Evolutionary conservation across 1,140 invertebrate genomes (phyloP).

Genomic region (Frieseomelitta varia): DNA sequence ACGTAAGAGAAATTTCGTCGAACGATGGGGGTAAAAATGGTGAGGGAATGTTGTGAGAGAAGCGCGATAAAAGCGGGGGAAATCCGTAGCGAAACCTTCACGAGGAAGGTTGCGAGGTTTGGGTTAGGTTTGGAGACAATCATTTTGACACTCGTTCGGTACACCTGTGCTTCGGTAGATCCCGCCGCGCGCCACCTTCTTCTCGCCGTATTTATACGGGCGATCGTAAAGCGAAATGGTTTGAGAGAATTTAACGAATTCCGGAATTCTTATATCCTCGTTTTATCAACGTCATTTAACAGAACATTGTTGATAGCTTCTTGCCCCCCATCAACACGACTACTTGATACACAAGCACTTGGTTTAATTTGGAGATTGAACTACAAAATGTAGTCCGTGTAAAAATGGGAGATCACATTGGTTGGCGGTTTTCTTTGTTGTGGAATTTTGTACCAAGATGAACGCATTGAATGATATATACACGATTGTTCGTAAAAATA

Average conservation of each 20-base stretch:
- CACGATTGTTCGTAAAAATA: too few species aligned
- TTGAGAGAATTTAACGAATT: slow-evolving; percentile 34
- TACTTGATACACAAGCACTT: neutral
- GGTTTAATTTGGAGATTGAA: neutral
- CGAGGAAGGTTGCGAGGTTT: neutral
- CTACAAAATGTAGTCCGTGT: neutral
- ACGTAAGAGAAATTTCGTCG: neutral
- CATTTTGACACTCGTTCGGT: slow-evolving; percentile 8
- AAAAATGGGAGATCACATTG: neutral
- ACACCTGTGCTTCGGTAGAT: slow-evolving; percentile 16
- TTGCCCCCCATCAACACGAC: too few species aligned
- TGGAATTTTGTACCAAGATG: neutral
- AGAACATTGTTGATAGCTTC: neutral
- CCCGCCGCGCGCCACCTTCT: neutral
- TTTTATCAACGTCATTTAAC: slow-evolving; percentile 16
- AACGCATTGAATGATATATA: neutral
- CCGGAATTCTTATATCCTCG: slow-evolving; percentile 15
- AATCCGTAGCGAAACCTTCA: neutral
- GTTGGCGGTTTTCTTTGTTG: neutral
- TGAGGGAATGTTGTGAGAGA: neutral
- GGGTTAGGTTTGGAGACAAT: neutral
- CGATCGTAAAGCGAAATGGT: slow-evolving; percentile 28
- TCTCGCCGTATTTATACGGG: slow-evolving; percentile 4
- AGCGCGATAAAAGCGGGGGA: neutral
- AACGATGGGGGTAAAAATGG: neutral